phyloP scores from a whole-genome alignment of 2,888 invertebrate species.

The Plagodis dolabraria region DNA sequence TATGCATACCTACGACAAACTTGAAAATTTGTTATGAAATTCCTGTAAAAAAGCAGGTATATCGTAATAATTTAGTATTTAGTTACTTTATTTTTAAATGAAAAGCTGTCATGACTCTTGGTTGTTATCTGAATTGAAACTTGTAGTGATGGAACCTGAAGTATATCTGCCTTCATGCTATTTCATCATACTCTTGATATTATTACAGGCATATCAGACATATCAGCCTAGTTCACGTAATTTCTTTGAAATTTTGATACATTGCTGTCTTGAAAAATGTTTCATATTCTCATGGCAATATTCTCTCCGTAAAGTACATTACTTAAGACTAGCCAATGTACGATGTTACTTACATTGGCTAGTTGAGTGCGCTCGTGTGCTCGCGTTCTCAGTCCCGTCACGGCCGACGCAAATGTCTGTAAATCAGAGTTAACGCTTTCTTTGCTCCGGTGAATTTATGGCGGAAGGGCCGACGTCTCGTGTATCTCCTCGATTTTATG shows the following conservation, averaged over 20 bases:
- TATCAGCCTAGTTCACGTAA: constrained; percentile 47
- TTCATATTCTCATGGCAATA: constrained; percentile 23
- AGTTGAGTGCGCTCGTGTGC: constrained; percentile 37
- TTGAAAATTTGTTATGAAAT: too few species aligned
- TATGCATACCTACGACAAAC: too few species aligned
- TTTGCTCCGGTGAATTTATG: constrained; percentile 69
- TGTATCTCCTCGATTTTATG: constrained; percentile 59
- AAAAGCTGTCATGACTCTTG: too few species aligned
- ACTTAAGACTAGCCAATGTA: too few species aligned
- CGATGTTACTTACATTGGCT: constrained; percentile 31
- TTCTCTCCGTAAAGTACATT: constrained; percentile 37
- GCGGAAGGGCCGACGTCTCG: constrained; percentile 58
- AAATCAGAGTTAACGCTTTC: constrained; percentile 78
- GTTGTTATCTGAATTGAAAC: too few species aligned
- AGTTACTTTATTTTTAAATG: too few species aligned
- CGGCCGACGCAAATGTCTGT: constrained; percentile 61
- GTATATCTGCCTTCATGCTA: too few species aligned
- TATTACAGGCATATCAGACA: too few species aligned
- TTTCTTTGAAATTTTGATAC: constrained; percentile 44
- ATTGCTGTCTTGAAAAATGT: constrained; percentile 22
- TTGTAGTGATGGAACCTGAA: too few species aligned
- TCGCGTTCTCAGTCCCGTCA: constrained; percentile 47
- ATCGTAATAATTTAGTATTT: too few species aligned
- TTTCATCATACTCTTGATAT: too few species aligned
- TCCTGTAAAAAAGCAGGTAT: too few species aligned